Evolutionary conservation across 2,113 vertebrate species (phyloP).

Genomic region (Chitala chitala): DNA sequence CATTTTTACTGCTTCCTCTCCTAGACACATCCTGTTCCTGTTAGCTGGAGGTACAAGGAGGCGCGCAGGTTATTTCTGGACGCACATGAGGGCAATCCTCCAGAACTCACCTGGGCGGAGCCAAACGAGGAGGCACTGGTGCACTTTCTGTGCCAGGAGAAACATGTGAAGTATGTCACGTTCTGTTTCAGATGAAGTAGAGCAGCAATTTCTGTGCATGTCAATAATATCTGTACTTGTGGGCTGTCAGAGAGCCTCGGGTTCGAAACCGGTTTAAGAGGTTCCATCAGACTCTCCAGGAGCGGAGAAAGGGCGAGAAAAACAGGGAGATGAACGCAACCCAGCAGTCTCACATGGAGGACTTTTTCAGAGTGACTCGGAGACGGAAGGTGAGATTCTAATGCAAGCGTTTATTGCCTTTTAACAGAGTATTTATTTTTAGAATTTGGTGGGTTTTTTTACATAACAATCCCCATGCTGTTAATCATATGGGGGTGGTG

Average conservation of each 20-base stretch:
- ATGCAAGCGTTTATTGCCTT: neutral
- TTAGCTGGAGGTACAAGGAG: conserved; percentile 58
- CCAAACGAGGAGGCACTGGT: conserved; percentile 66
- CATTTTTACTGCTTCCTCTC: neutral
- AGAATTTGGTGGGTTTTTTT: too few species aligned
- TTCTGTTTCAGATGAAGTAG: too few species aligned
- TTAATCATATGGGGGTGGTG: too few species aligned
- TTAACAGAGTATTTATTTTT: neutral
- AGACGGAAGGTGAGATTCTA: conserved; percentile 39
- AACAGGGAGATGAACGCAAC: conserved; percentile 21
- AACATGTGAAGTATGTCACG: conserved; percentile 51
- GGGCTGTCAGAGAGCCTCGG: conserved; percentile 46
- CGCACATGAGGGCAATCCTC: neutral
- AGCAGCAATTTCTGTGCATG: neutral
- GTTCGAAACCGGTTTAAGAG: conserved; percentile 54
- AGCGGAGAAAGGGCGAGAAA: conserved; percentile 44
- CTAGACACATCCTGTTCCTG: conserved; percentile 60
- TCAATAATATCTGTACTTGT: neutral
- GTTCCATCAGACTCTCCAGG: conserved; percentile 45
- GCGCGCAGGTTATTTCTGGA: conserved; percentile 64
- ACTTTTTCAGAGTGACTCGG: conserved; percentile 60
- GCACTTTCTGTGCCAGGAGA: conserved; percentile 53
- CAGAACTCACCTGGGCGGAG: conserved; percentile 57
- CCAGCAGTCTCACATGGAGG: conserved; percentile 52
- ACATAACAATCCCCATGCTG: neutral